phyloP scores from a whole-genome alignment of 1,140 invertebrate genomes.

The Phocides pigmalion region DNA sequence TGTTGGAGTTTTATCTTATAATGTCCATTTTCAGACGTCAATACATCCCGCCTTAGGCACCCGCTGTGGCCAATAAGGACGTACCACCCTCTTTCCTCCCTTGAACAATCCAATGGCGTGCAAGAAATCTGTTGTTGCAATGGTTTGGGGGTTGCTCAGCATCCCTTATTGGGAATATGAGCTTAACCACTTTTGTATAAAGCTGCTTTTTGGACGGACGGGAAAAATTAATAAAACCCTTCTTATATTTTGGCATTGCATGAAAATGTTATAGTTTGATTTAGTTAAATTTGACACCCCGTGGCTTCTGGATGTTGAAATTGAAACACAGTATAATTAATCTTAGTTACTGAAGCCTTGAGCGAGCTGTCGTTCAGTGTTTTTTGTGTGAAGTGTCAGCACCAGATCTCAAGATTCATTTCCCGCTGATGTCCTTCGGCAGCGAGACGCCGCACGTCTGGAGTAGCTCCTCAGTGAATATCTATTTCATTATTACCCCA shows the following conservation, averaged over 20 bases:
- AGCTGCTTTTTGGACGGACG: slow-evolving; percentile 31
- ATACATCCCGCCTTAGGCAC: slow-evolving; percentile 57
- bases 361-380: slow-evolving; percentile 24
- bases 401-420: slow-evolving; percentile 80
- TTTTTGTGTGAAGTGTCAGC: slow-evolving; percentile 54
- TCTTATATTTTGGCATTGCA: slow-evolving; percentile 49
- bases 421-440: slow-evolving; percentile 82
- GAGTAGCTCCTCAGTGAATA: slow-evolving; percentile 72
- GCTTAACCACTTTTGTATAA: slow-evolving; percentile 16
- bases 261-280: slow-evolving; percentile 67
- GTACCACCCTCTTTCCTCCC: slow-evolving; percentile 55
- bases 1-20: slow-evolving; percentile 4
- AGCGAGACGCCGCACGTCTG: slow-evolving; percentile 80
- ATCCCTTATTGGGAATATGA: slow-evolving; percentile 13
- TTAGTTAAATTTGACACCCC: slow-evolving; percentile 58
- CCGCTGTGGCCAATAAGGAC: slow-evolving; percentile 62
- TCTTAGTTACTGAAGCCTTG: background rate
- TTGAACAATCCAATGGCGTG: slow-evolving; percentile 55
- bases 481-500: slow-evolving; percentile 6
- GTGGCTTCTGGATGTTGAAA: slow-evolving; percentile 35
- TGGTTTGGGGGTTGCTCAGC: slow-evolving; percentile 47
- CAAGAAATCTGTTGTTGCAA: slow-evolving; percentile 59
- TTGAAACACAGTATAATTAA: background rate
- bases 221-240: slow-evolving; percentile 61
- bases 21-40: slow-evolving; percentile 41